A percentile compares a stretch with the other conserved stretches of the same genome.
These are phyloP conservation scores for Hemiscyllium ocellatum DNA, from an alignment of 2,113 vertebrate genomes.

Conservation along the genomic window DNA sequence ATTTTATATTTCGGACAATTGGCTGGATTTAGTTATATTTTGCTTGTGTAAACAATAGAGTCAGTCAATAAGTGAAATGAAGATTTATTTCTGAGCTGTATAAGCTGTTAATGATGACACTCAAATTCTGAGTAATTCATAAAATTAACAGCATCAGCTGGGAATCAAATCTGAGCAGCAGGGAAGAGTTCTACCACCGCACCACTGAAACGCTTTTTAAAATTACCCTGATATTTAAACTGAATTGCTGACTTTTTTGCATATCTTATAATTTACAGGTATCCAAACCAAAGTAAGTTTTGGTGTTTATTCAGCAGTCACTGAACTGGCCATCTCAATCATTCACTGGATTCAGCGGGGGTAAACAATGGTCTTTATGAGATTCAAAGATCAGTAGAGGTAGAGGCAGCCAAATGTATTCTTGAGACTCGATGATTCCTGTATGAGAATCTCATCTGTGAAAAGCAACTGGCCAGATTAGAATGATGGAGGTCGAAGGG, in stretches of 20 bases:
- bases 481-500: background rate
- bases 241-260: too few relatives aligned
- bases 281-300: background rate
- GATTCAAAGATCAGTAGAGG: background rate
- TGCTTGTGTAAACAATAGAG: background rate
- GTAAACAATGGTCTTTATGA: background rate
- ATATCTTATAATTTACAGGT: too few relatives aligned
- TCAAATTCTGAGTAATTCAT: background rate
- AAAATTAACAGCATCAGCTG: background rate
- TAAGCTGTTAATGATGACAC: too few relatives aligned
- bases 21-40: background rate
- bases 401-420: background rate
- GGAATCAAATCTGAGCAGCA: background rate
- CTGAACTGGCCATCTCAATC: background rate
- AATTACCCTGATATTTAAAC: background rate
- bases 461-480: background rate
- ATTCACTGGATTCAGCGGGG: background rate
- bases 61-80: background rate
- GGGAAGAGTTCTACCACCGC: slow-evolving; percentile 1
- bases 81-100: background rate
- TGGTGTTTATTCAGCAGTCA: background rate
- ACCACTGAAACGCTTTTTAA: background rate
- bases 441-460: background rate
- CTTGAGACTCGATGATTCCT: background rate
- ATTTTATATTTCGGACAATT: background rate